These are phyloP conservation scores for Cavia aperea DNA, from an alignment of 2,113 vertebrate species.

Conservation along the genomic window DNA sequence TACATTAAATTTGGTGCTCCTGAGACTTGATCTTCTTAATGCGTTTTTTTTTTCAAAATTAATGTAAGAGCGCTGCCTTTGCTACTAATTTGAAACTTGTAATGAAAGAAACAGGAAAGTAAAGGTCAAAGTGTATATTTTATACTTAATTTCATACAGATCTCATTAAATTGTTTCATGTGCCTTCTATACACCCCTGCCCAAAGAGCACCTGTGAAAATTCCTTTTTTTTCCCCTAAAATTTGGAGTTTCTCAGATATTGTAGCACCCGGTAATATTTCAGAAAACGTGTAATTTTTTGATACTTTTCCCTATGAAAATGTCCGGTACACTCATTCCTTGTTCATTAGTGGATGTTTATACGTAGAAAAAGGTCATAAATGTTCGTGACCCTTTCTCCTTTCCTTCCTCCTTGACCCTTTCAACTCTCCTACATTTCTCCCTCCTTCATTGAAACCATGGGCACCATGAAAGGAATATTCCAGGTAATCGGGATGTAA, in stretches of 20 bases:
- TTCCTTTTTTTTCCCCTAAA: not conserved
- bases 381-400: not conserved
- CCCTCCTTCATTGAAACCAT: not conserved
- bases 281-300: not conserved
- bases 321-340: not conserved
- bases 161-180: not conserved
- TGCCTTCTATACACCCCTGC: not conserved
- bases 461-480: not conserved
- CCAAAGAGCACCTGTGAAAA: not conserved
- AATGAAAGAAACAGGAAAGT: not conserved
- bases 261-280: not conserved
- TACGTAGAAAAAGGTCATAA: not conserved
- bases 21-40: not conserved
- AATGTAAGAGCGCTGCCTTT: not conserved
- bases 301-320: not conserved
- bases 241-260: not conserved
- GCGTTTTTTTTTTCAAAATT: not conserved
- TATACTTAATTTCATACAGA: not conserved
- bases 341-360: not conserved
- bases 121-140: not conserved
- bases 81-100: not conserved
- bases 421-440: rapidly evolving
- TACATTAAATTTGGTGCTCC: not conserved
- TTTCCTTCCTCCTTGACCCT: not conserved
- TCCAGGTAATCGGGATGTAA: not conserved